phyloP scores from a whole-genome alignment of 2,797 vertebrate species.

The Nyctalus aviator region DNA sequence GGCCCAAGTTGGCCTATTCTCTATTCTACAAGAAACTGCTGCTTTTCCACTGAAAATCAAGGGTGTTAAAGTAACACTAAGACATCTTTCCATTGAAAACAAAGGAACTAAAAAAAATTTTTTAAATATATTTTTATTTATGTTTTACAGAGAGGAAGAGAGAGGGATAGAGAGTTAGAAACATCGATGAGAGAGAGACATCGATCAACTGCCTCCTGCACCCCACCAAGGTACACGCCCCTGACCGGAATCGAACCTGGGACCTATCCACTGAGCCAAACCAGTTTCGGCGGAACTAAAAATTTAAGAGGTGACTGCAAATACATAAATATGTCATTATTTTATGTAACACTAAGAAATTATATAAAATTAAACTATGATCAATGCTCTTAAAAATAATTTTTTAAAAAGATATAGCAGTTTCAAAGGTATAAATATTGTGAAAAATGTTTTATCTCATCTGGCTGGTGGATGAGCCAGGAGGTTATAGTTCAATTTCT shows the following conservation, averaged over 20 bases:
- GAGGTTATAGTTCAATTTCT: no score
- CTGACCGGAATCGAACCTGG: no score
- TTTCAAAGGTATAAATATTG: constrained; percentile 20
- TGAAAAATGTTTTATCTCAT: not conserved
- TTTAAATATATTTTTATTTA: no score
- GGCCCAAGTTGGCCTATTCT: not conserved
- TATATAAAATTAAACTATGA: constrained; percentile 8
- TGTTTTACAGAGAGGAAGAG: no score
- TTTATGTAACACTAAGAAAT: constrained; percentile 21
- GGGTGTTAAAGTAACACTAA: not conserved
- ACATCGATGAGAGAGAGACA: no score
- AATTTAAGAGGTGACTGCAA: not conserved
- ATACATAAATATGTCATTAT: not conserved
- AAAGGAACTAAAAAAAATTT: not conserved
- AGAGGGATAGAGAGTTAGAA: no score
- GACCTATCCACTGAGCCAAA: no score
- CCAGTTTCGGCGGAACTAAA: not conserved
- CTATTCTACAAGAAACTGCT: not conserved
- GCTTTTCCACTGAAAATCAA: not conserved
- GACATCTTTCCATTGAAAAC: not conserved
- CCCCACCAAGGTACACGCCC: no score
- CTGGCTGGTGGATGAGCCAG: no score
- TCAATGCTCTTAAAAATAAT: not conserved
- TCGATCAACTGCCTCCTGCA: no score
- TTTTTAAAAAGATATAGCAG: not conserved